Evolutionary conservation across 2,113 vertebrate species (phyloP).

Genomic region (Tilapia sparmanii): DNA sequence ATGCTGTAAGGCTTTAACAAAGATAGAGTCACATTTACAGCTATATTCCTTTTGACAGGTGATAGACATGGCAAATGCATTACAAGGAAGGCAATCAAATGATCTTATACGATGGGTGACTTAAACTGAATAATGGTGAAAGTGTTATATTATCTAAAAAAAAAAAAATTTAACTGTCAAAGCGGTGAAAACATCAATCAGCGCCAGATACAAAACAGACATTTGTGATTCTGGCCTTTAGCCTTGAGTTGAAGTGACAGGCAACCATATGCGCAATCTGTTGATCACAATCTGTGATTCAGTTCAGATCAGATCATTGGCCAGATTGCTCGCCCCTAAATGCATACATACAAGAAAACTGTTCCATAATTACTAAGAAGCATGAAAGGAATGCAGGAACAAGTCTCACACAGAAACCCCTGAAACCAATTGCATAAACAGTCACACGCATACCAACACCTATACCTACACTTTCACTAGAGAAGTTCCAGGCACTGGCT

Average conservation of each 20-base stretch:
- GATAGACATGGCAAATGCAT: background rate
- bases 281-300: background rate
- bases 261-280: background rate
- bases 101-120: background rate
- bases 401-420: background rate
- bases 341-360: background rate
- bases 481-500: constrained; percentile 39
- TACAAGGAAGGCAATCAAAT: background rate
- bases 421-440: constrained; percentile 23
- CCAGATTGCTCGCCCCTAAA: background rate
- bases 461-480: background rate
- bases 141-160: background rate
- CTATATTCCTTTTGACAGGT: constrained; percentile 15
- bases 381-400: background rate
- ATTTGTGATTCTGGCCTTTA: background rate
- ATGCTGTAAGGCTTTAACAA: background rate
- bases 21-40: background rate
- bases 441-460: background rate
- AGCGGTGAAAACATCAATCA: background rate
- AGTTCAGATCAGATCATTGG: background rate
- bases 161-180: background rate
- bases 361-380: background rate
- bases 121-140: background rate
- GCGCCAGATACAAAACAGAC: background rate
- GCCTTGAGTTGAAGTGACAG: background rate